These are phyloP conservation scores for Liodrosophila aerea DNA, from an alignment of 2,888 invertebrate genomes.

Conservation along the genomic window DNA sequence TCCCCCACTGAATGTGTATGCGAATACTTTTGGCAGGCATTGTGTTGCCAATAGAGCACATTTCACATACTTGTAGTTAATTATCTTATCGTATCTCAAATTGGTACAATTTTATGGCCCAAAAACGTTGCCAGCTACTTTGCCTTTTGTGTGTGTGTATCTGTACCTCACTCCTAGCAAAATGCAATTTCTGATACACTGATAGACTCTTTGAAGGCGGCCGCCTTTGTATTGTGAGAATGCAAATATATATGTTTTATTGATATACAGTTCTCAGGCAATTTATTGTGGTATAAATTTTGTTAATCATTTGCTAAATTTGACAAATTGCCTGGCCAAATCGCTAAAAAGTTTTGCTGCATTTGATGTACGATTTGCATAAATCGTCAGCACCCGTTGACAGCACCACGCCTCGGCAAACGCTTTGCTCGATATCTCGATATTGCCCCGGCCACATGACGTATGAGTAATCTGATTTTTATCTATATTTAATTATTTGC, in stretches of 20 bases:
- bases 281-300: constrained; percentile 7
- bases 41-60: background rate
- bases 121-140: constrained; percentile 27
- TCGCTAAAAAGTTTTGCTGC: constrained; percentile 54
- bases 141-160: constrained; percentile 11
- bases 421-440: no score
- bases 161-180: constrained; percentile 22
- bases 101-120: constrained; percentile 54
- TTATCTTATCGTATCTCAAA: constrained; percentile 60
- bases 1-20: constrained; percentile 23
- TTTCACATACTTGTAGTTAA: constrained; percentile 36
- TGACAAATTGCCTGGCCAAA: constrained; percentile 45
- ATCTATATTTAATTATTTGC: constrained; percentile 75
- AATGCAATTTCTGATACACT: constrained; percentile 48
- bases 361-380: constrained; percentile 59
- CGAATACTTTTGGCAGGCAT: constrained; percentile 13
- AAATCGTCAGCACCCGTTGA: constrained; percentile 53
- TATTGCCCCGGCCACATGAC: constrained; percentile 35
- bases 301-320: constrained; percentile 20
- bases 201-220: constrained; percentile 61
- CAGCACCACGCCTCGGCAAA: constrained; percentile 53
- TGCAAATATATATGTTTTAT: constrained; percentile 18
- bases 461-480: constrained; percentile 73
- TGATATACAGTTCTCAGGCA: constrained; percentile 1
- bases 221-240: constrained; percentile 49